Conservation (phyloP, 2,797 vertebrate species). For the Bovichtus variegatus region DNA sequence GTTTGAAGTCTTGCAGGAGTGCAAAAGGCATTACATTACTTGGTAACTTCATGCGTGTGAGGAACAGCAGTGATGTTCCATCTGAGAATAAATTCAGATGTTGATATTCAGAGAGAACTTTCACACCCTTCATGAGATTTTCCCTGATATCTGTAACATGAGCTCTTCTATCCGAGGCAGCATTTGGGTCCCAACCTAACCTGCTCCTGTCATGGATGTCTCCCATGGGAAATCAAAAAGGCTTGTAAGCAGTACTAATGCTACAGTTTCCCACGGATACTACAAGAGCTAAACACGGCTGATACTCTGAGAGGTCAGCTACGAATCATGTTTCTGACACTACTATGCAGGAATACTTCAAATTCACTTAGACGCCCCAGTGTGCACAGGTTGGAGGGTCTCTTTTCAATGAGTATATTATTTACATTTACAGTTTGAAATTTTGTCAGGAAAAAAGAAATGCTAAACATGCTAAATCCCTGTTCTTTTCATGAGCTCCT, state of each 20-base stretch:
- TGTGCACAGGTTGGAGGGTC: background rate
- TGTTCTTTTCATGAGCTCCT: conserved; percentile 55
- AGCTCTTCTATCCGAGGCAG: conserved; percentile 42
- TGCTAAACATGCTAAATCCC: conserved; percentile 36
- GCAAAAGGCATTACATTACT: conserved; percentile 5
- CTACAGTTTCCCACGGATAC: conserved; percentile 79
- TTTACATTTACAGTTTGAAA: conserved; percentile 33
- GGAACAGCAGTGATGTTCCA: background rate
- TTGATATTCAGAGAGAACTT: conserved; percentile 1
- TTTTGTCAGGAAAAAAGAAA: conserved; percentile 20
- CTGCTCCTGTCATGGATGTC: conserved; percentile 59
- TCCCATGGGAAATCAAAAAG: conserved; percentile 78
- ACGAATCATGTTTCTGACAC: conserved; percentile 46
- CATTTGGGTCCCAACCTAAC: conserved; percentile 54
- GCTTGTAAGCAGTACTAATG: conserved; percentile 68
- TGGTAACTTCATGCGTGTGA: background rate
- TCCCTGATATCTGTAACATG: conserved; percentile 60
- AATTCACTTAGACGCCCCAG: background rate
- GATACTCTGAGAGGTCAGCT: conserved; percentile 41
- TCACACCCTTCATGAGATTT: conserved; percentile 35
- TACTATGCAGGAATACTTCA: conserved; percentile 14
- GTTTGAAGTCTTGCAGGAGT: conserved; percentile 33
- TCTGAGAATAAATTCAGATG: background rate
- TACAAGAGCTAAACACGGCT: conserved; percentile 45
- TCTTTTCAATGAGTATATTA: background rate